phyloP scores from a whole-genome alignment of 2,113 vertebrate species.

The Tenebrosternarchus preto region DNA sequence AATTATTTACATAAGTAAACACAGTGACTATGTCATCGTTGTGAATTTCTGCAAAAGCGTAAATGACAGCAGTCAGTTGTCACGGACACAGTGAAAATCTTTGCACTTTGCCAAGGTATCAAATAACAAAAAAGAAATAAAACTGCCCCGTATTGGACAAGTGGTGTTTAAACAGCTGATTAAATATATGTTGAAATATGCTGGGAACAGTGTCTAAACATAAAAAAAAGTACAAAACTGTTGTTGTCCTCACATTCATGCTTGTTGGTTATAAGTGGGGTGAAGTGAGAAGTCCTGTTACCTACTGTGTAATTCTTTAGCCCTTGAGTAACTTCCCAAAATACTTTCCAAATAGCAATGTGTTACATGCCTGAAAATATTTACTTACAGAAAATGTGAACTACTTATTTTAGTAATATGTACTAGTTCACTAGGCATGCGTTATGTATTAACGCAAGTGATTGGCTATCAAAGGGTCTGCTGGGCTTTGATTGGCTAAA shows the following conservation, averaged over 20 bases:
- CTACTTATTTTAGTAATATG: conserved; percentile 12
- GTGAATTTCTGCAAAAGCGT: conserved; percentile 55
- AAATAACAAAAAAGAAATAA: conserved; percentile 52
- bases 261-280: conserved; percentile 14
- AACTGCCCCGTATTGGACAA: conserved; percentile 21
- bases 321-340: conserved; percentile 44
- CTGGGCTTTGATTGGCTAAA: conserved; percentile 15
- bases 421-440: conserved; percentile 39
- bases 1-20: conserved; percentile 49
- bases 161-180: conserved; percentile 47
- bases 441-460: conserved; percentile 17
- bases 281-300: conserved; percentile 2
- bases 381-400: conserved; percentile 27
- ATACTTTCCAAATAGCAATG: conserved; percentile 27
- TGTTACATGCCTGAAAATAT: conserved; percentile 20
- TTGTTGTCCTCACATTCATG: conserved; percentile 36
- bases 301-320: conserved; percentile 30
- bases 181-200: conserved; percentile 32
- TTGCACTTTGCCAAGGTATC: conserved; percentile 57
- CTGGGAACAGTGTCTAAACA: neutral
- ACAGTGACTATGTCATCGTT: conserved; percentile 43
- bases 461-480: conserved; percentile 28
- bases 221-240: conserved; percentile 36
- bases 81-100: conserved; percentile 72
- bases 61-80: conserved; percentile 66